These are phyloP conservation scores for Holothuria leucospilota DNA, from an alignment of 53 echinoderm and acorn worm species.

Conservation along the genomic window DNA sequence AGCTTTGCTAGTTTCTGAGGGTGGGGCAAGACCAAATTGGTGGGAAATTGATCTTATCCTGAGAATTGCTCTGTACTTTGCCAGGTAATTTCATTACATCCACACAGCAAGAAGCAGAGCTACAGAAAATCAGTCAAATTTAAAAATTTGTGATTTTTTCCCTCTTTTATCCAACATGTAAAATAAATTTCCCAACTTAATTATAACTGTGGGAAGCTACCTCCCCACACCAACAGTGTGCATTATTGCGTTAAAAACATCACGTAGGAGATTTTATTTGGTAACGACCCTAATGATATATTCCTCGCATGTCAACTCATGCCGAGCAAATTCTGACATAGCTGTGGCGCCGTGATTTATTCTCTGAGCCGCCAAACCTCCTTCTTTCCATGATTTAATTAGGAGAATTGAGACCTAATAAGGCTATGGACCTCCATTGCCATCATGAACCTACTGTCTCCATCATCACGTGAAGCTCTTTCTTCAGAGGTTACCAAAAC, in stretches of 20 bases:
- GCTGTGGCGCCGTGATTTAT: neutral
- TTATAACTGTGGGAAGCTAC: slow-evolving; percentile 21
- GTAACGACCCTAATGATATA: slow-evolving; percentile 26
- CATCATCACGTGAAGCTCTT: too few relatives aligned
- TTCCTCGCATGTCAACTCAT: slow-evolving; percentile 4
- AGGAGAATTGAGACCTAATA: too few relatives aligned
- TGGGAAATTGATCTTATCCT: too few relatives aligned
- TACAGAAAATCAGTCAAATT: slow-evolving; percentile 2
- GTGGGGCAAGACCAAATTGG: too few relatives aligned
- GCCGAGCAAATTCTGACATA: neutral
- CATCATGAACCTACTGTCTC: too few relatives aligned
- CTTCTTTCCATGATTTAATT: neutral
- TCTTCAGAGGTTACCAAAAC: slow-evolving; percentile 33
- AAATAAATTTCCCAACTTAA: too few relatives aligned
- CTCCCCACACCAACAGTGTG: neutral
- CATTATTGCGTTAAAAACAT: slow-evolving; percentile 23
- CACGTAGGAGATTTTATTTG: slow-evolving; percentile 25
- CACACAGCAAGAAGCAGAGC: neutral
- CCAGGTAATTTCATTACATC: slow-evolving; percentile 5
- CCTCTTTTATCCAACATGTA: neutral
- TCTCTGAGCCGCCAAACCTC: slow-evolving; percentile 30
- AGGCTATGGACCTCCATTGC: too few relatives aligned
- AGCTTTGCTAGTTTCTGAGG: too few relatives aligned
- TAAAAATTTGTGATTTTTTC: neutral
- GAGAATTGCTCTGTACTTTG: neutral